phyloP scores from a whole-genome alignment of 2,888 invertebrate species.

The Eremobia ochroleuca region DNA sequence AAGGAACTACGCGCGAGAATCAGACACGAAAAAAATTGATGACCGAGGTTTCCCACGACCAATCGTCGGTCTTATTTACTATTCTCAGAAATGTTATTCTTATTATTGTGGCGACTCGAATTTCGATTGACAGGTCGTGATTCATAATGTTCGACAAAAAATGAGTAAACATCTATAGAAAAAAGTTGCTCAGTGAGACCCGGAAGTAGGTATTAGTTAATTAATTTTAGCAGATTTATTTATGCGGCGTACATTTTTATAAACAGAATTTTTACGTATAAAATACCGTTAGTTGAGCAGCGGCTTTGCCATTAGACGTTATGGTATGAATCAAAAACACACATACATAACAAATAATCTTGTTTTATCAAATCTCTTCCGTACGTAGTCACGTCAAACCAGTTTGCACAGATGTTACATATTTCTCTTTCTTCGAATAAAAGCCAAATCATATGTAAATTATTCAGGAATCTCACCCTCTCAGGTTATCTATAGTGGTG shows the following conservation, averaged over 20 bases:
- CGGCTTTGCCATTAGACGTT: conserved; percentile 25
- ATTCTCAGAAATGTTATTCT: conserved; percentile 36
- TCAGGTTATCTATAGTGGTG: conserved; percentile 53
- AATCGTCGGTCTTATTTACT: conserved; percentile 42
- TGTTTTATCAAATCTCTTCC: conserved; percentile 54
- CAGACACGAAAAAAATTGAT: conserved; percentile 13
- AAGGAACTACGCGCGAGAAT: conserved; percentile 1
- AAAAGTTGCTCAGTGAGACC: conserved; percentile 25
- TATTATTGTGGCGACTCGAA: conserved; percentile 32
- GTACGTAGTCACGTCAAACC: conserved; percentile 49
- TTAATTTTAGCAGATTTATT: conserved; percentile 36
- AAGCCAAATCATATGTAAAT: conserved; percentile 63
- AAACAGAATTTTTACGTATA: conserved; percentile 7
- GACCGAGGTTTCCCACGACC: conserved; percentile 40
- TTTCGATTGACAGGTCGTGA: conserved; percentile 21
- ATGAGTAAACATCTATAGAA: conserved; percentile 8
- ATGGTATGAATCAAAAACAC: conserved; percentile 42
- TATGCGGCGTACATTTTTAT: background rate
- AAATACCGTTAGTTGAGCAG: conserved; percentile 28
- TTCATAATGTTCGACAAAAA: conserved; percentile 15
- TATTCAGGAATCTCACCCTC: conserved; percentile 63
- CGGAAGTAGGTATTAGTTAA: conserved; percentile 33
- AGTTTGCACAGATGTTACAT: conserved; percentile 55
- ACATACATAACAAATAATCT: conserved; percentile 31
- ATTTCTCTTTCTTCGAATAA: conserved; percentile 49